Evolutionary conservation across 1,140 invertebrate genomes (phyloP), one percentile per base, ranked within the genome.

Genomic region (Eurytemora carolleeae): DNA sequence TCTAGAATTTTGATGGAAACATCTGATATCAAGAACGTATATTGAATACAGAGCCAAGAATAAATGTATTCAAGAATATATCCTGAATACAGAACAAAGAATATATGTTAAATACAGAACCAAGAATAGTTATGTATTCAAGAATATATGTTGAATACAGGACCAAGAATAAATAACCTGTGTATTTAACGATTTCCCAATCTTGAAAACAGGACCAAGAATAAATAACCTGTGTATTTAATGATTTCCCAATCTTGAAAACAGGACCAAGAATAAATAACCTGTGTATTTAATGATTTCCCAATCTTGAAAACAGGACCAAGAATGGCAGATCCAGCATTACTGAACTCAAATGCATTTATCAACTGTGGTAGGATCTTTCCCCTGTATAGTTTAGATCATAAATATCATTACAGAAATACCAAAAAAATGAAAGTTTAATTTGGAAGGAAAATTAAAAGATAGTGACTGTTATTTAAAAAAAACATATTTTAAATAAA

Each of bases 361-460:
- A 97, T 77, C 52, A 98, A 72, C 70, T 95, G 90, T 2, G 93
- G 93, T 64, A 98, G 75, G 66, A 98, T 92, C 76, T 97, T 98
- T 70, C 90, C 84, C 66, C 31, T 44, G 7, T 44, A 44, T 12
- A n/a, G n/a, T n/a, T n/a, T n/a, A n/a, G n/a, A n/a, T n/a, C n/a
- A n/a, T n/a, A n/a, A n/a, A n/a, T n/a, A n/a, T n/a, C n/a, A n/a
- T n/a, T n/a, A n/a, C n/a, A n/a, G n/a, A n/a, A n/a, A n/a, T n/a
- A n/a, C n/a, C n/a, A n/a, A n/a, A n/a, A n/a, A n/a, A n/a, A n/a
- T n/a, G n/a, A n/a, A n/a, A n/a, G n/a, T n/a, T n/a, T n/a, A n/a
- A n/a, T n/a, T n/a, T n/a, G n/a, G n/a, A n/a, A n/a, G n/a, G n/a
- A n/a, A n/a, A n/a, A n/a, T n/a, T n/a, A n/a, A n/a, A n/a, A n/a